A percentile compares a stretch with the other conserved stretches of the same genome.
These are phyloP conservation scores for Lithophane leautieri DNA, from an alignment of 2,888 invertebrate genomes.

Conservation along the genomic window DNA sequence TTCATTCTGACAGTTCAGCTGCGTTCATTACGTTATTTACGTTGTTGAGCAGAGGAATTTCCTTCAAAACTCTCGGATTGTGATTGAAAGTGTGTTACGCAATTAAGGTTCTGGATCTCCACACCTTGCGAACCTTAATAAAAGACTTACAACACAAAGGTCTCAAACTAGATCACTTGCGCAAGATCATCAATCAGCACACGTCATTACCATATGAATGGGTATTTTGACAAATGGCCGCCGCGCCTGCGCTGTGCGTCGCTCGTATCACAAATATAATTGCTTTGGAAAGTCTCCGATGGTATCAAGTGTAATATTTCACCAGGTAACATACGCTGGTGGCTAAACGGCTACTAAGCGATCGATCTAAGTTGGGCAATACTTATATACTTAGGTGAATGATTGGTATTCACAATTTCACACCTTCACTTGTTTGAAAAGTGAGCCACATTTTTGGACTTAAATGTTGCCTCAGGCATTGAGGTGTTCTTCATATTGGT, in stretches of 20 bases:
- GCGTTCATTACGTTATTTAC: too few species aligned
- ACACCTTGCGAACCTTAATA: slow-evolving; percentile 15
- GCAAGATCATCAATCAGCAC: slow-evolving; percentile 58
- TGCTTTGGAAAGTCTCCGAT: slow-evolving; percentile 63
- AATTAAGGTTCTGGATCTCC: not conserved
- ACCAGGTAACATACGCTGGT: slow-evolving; percentile 40
- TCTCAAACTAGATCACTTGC: slow-evolving; percentile 56
- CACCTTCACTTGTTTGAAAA: slow-evolving; percentile 22
- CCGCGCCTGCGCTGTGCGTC: slow-evolving; percentile 47
- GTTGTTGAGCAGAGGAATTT: too few species aligned
- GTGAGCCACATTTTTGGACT: not conserved
- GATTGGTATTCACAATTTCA: slow-evolving; percentile 35
- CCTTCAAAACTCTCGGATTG: too few species aligned
- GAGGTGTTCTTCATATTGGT: not conserved
- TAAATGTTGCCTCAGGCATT: not conserved
- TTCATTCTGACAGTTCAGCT: too few species aligned
- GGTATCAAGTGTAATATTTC: slow-evolving; percentile 61
- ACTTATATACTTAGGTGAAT: slow-evolving; percentile 12
- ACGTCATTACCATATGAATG: slow-evolving; percentile 60
- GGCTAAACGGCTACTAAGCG: slow-evolving; percentile 44
- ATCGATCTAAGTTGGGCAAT: slow-evolving; percentile 35
- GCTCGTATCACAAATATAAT: slow-evolving; percentile 58
- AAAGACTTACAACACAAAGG: slow-evolving; percentile 35
- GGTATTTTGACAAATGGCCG: slow-evolving; percentile 65
- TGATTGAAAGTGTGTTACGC: too few species aligned